Conservation (phyloP, 2,113 vertebrate genomes). For the Phrynosoma platyrhinos region DNA sequence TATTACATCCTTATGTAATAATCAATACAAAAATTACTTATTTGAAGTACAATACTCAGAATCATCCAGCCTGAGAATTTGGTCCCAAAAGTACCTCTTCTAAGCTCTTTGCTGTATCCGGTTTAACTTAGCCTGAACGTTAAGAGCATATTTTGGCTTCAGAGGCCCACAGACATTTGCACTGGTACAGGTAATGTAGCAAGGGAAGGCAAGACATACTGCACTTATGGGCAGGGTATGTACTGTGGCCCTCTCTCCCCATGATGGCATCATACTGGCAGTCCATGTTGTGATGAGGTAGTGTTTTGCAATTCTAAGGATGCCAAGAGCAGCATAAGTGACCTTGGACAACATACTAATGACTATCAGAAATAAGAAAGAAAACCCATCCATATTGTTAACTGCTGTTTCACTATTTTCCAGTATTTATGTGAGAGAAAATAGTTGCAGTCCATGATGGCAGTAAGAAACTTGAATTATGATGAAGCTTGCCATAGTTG, state of each 20-base stretch:
- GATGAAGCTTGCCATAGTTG: not conserved
- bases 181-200: not conserved
- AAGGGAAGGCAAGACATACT: not conserved
- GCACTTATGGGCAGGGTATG: not conserved
- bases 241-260: not conserved
- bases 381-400: not conserved
- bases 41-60: no score
- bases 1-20: no score
- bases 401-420: not conserved
- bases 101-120: not conserved
- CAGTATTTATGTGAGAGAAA: not conserved
- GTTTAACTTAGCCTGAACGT: constrained; percentile 1
- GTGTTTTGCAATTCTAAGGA: not conserved
- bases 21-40: no score
- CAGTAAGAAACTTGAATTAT: not conserved
- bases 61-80: no score
- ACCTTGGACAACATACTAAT: not conserved
- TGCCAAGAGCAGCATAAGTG: not conserved
- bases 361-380: not conserved
- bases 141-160: not conserved
- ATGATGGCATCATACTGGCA: not conserved
- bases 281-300: not conserved
- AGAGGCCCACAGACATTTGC: not conserved
- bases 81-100: no score
- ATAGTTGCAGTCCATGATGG: not conserved